These are phyloP conservation scores for Enteromius afrohamiltoni DNA, from an alignment of 2,797 vertebrate genomes.

Conservation along the genomic window DNA sequence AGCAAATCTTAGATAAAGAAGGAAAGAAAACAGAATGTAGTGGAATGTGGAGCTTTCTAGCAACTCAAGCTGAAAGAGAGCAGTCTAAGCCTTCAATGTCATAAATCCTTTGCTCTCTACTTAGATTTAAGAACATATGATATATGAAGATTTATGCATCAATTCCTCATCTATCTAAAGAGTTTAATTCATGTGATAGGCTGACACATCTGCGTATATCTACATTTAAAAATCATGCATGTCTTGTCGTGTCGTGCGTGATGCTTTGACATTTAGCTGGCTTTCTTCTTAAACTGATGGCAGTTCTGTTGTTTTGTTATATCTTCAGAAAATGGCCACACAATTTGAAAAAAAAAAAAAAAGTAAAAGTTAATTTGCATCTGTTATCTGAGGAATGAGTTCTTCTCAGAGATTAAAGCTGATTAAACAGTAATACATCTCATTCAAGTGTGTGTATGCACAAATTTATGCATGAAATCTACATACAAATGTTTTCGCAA, in stretches of 20 bases:
- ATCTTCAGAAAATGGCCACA: conserved; percentile 33
- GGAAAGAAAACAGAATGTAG: conserved; percentile 29
- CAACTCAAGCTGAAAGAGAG: conserved; percentile 31
- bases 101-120: background rate
- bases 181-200: background rate
- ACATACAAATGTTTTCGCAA: background rate
- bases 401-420: conserved; percentile 66
- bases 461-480: background rate
- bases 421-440: conserved; percentile 68
- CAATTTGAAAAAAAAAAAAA: conserved; percentile 8
- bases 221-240: background rate
- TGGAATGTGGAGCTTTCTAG: conserved; percentile 21
- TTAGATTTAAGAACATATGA: conserved; percentile 23
- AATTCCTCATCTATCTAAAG: background rate
- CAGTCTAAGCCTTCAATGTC: conserved; percentile 16
- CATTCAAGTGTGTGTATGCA: background rate
- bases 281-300: conserved; percentile 3
- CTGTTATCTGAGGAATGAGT: conserved; percentile 61
- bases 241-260: background rate
- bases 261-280: background rate
- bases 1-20: conserved; percentile 47
- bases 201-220: background rate
- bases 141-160: background rate
- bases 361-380: conserved; percentile 64
- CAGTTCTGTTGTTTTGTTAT: background rate